Percentiles rank a stretch among this genome's conserved stretches.
Evolutionary conservation across 2,888 invertebrate species (phyloP).

Genomic region (Erebia palarica): DNA sequence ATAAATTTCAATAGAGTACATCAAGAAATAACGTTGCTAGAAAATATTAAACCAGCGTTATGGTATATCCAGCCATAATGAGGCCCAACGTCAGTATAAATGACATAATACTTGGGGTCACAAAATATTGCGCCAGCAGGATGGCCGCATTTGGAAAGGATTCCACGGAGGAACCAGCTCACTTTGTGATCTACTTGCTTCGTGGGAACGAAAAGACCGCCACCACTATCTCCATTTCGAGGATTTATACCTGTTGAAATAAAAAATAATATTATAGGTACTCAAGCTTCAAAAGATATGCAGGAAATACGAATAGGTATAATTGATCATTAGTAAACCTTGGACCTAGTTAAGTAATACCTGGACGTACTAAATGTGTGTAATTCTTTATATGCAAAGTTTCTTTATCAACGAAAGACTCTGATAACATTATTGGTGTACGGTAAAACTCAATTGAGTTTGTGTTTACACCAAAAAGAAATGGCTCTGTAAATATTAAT

Average conservation of each 20-base stretch:
- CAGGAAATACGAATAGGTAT: too few species aligned
- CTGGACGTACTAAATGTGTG: too few species aligned
- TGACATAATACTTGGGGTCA: constrained; percentile 63
- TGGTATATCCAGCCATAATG: constrained; percentile 74
- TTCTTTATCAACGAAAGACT: too few species aligned
- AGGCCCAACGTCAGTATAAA: constrained; percentile 70
- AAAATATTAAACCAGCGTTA: constrained; percentile 60
- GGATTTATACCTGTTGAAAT: constrained; percentile 73
- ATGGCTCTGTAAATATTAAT: too few species aligned
- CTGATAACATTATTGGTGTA: too few species aligned
- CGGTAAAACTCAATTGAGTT: too few species aligned
- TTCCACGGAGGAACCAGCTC: constrained; percentile 70
- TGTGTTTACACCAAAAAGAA: too few species aligned
- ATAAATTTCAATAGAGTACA: background rate
- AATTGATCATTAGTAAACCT: too few species aligned
- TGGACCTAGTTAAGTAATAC: too few species aligned
- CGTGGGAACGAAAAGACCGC: constrained; percentile 78
- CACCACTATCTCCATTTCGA: constrained; percentile 85
- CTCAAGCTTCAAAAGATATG: too few species aligned
- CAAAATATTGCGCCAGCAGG: constrained; percentile 52
- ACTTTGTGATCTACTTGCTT: constrained; percentile 63
- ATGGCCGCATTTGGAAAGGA: constrained; percentile 52
- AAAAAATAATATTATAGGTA: background rate
- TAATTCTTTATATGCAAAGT: too few species aligned
- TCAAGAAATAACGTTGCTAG: constrained; percentile 46